Conservation (phyloP, 2,797 vertebrate genomes). For the Tadarida brasiliensis region DNA sequence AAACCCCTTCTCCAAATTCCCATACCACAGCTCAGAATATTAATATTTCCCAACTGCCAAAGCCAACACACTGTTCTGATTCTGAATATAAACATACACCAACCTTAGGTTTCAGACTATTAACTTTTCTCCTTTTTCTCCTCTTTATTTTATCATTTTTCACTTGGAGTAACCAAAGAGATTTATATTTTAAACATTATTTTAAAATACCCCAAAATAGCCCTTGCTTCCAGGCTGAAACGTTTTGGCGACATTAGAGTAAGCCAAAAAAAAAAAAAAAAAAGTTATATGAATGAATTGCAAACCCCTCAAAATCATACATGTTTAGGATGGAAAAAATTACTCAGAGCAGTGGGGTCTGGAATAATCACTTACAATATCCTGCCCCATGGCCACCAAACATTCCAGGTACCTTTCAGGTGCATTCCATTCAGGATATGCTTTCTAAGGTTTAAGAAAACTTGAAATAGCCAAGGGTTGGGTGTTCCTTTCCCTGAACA, state of each 20-base stretch:
- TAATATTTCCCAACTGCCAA: constrained; percentile 56
- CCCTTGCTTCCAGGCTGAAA: constrained; percentile 53
- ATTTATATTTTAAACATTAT: constrained; percentile 70
- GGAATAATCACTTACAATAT: constrained; percentile 41
- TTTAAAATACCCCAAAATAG: constrained; percentile 45
- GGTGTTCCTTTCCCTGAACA: background rate
- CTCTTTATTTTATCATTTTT: constrained; percentile 71
- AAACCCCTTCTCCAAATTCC: constrained; percentile 51
- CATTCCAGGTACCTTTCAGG: background rate
- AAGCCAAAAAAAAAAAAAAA: background rate
- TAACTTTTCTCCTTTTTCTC: constrained; percentile 69
- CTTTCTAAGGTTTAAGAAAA: constrained; percentile 30
- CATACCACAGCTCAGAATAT: constrained; percentile 50
- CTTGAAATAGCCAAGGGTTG: background rate
- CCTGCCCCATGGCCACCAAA: background rate
- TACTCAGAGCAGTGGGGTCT: constrained; percentile 42
- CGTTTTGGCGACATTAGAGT: constrained; percentile 60
- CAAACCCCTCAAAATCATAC: constrained; percentile 48
- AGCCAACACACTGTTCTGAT: constrained; percentile 57
- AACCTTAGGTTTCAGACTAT: constrained; percentile 68
- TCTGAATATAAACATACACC: constrained; percentile 61
- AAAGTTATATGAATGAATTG: constrained; percentile 47
- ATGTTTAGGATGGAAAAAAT: constrained; percentile 68
- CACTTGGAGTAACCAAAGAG: constrained; percentile 65
- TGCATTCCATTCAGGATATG: background rate